Evolutionary conservation across 2,888 invertebrate species (phyloP), one percentile per base, ranked within the genome.

Genomic region (Dryadula phaetusa): DNA sequence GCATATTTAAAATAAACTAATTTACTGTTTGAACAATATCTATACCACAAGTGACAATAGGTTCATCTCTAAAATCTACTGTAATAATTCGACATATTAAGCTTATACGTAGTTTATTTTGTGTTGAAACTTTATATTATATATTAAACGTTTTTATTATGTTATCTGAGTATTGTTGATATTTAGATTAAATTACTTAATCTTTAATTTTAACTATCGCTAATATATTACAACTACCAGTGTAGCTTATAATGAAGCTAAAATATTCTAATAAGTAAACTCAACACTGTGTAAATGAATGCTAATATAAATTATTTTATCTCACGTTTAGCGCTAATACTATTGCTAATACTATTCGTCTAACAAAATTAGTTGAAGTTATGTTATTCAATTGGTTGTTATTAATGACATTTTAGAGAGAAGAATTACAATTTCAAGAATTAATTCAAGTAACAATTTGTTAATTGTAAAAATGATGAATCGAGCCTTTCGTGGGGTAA

Each of bases 281-380:
- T 20, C 14, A 54, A 54, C 22, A 37, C 22, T 22, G 20, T 22
- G 22, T 37, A n/a, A 54, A 54, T 37, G 22, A 54, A 54, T 54
- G 22, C 54, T 37, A 54, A 22, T 22, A 37, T 37, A 14, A 22
- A 22, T 8, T 53, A 53, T 34, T 34, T 34, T 53, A 18, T 32
- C 53, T 53, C 6, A 18, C 18, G 49, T 28, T 47, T 22, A 49
- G 49, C 25, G 8, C n/a, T 49, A 25, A 20, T 20, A 54, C 18
- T 14, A 10, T n/a, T n/a, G n/a, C n/a, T n/a, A n/a, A n/a, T n/a
- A n/a, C n/a, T 20, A 20, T 54, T 54, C 18, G 7, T 54, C 2
- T 22, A 14, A 37, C 34, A 3, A 34, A 54, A 34, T 53, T 37
- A 7, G 1, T 49, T 25, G 2, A 22, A 49, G 25, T 8, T 3